Base-by-base conservation (phyloP, 2,888 invertebrate species). In the Hydropsyche betteni region DNA sequence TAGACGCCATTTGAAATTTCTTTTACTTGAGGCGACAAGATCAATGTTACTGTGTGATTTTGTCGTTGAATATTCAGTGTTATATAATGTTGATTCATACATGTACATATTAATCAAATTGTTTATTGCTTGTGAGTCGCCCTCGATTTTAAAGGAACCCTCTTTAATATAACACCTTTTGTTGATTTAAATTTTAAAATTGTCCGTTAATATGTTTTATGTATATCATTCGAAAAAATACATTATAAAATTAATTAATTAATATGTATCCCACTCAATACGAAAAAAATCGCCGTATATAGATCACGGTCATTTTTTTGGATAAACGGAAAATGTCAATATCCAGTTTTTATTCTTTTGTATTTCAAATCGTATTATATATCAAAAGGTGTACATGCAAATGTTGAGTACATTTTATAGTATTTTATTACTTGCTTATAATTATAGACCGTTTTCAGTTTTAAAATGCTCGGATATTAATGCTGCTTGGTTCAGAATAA, bases 251-350 rank as follows among this genome's bases (percentile, higher is more conserved):
- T 55, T 10, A 55, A 55, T 55, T 14, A 55, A n/a, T 8, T 6
- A 51, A 55, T 55, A 36, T 64, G n/a, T 64, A 33, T 34, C 64
- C 64, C 64, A 64, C 64, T 36, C 33, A 24, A 55, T n/a, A 14
- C 55, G 55, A 12, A n/a, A 55, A 3, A 55, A 55, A 55, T 14
- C 16, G 51, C 8, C n/a, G 14, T 55, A 61, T 10, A 64, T 64
- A 64, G 64, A 64, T 64, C 64, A 64, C 34, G 64, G 64, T 64
- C 64, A 64, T n/a, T 34, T 64, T 64, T 64, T 64, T 64, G 64
- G n/a, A 64, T 34, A 5, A 33, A 36, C 36, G 34, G 33, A 12
- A 12, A 64, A 64, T 64, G 64, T 64, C 64, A 64, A 64, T 36
- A 34, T 64, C 16, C 58, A 58, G 12, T 64, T 64, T 64, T 55